Conservation (phyloP, 2,888 invertebrate species). For the Myopa tessellatipennis region DNA sequence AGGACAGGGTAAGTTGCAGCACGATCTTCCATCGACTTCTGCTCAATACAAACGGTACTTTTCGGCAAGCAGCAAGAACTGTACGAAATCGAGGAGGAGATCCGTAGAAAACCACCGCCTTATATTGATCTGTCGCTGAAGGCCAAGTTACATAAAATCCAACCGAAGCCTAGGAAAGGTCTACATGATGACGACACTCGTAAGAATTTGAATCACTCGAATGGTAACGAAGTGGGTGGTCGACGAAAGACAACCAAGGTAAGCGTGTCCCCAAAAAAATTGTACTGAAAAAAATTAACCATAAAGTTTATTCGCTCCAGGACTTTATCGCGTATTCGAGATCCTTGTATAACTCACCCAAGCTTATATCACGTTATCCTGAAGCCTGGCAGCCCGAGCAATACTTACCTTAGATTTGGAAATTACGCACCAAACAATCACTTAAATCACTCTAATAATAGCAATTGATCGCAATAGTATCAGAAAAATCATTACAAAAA, state of each 20-base stretch:
- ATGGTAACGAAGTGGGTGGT: constrained; percentile 40
- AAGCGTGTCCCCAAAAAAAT: not conserved
- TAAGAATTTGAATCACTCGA: constrained; percentile 30
- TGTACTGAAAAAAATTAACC: not conserved
- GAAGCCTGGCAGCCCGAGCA: constrained; percentile 55
- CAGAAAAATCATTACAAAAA: constrained; percentile 29
- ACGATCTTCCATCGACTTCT: not conserved
- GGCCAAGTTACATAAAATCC: constrained; percentile 50
- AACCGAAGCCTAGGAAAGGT: not conserved
- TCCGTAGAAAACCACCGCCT: constrained; percentile 60
- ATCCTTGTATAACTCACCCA: constrained; percentile 54
- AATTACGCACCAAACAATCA: constrained; percentile 4
- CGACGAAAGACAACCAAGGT: constrained; percentile 46
- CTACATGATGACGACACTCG: constrained; percentile 3
- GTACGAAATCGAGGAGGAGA: constrained; percentile 64
- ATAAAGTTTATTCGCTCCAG: constrained; percentile 45
- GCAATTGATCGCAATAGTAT: constrained; percentile 33
- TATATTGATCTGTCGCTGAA: constrained; percentile 59
- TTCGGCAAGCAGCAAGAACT: constrained; percentile 57
- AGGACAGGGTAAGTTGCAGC: constrained; percentile 59
- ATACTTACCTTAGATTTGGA: constrained; percentile 56
- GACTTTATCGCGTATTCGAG: constrained; percentile 56
- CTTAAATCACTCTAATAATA: not conserved
- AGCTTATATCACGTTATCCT: constrained; percentile 51
- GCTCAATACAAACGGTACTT: not conserved